A percentile compares a stretch with the other conserved stretches of the same genome.
Conservation (phyloP, 2,797 vertebrate species). For the Micrastur ruficollis region DNA sequence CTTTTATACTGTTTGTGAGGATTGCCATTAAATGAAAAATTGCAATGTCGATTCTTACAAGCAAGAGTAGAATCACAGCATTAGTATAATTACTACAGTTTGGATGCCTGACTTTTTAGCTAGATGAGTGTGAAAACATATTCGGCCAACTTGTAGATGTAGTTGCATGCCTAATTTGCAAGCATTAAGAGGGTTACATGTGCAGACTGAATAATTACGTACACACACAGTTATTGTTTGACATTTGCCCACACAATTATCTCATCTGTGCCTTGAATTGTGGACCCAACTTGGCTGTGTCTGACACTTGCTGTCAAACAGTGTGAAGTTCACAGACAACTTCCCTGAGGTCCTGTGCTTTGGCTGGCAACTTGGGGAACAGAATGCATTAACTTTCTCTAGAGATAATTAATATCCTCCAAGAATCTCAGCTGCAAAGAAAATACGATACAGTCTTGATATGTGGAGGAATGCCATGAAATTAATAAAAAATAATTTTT, state of each 20-base stretch:
- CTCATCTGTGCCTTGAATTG: constrained; percentile 31
- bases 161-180: constrained; percentile 44
- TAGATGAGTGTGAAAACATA: constrained; percentile 7
- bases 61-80: neutral
- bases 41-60: neutral
- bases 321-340: neutral
- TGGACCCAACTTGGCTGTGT: neutral
- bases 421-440: neutral
- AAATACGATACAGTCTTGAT: neutral
- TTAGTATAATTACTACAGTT: neutral
- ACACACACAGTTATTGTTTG: neutral
- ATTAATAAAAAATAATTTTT: neutral
- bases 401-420: neutral
- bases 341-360: neutral
- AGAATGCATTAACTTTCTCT: neutral
- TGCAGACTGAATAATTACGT: constrained; percentile 60
- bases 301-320: neutral
- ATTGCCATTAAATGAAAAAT: neutral
- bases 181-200: constrained; percentile 1
- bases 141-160: constrained; percentile 10
- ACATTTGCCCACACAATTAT: constrained; percentile 52
- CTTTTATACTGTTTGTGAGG: neutral
- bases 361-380: neutral
- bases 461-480: neutral
- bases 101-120: neutral